Evolutionary conservation across 2,113 vertebrate species (phyloP), one percentile per base, ranked within the genome.

Genomic region (Embiotoca jacksoni): DNA sequence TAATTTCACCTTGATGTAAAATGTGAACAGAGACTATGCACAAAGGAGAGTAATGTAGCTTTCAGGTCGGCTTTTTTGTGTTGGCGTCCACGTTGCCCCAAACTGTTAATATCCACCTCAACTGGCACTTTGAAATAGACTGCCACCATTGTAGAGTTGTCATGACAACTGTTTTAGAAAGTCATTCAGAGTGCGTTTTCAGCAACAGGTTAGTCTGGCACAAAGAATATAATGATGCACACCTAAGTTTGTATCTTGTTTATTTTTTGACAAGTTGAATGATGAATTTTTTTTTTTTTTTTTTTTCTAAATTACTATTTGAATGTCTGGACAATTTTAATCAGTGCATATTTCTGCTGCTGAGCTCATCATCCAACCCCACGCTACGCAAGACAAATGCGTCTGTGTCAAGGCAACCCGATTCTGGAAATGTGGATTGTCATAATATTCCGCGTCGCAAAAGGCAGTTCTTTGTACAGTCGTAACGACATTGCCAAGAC

Each of bases 1-100:
- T 83, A 58, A 82, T 72, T 67, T 82, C 55, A 78, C 76, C 81
- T 87, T 82, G 66, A 80, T 77, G 68, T 79, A 39, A 69, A 86
- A 72, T 55, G 53, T 70, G 35, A 66, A 64, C 47, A 71, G 32
- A 72, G 60, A 68, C 53, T 37, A 79, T 49, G 74, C 33, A 78
- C 55, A 80, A 80, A 74, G 5, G 14, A 16, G 36, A 47, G 16
- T 44, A 35, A 54, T 58, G 64, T 30, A 15, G 63, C 56, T 82
- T 68, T 79, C 13, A 66, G 41, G n/a, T 69, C 32, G 16, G 7
- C 7, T 44, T 59, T 68, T 72, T 81, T 79, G 56, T 78, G 41
- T 59, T 35, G 1, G 9, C 53, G 37, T 76, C 71, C 54, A 73
- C 39, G 39, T 49, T 54, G 32, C 23, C 57, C 60, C 49, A n/a